Conservation (phyloP, 2,113 vertebrate genomes). For the Elachura formosa region DNA sequence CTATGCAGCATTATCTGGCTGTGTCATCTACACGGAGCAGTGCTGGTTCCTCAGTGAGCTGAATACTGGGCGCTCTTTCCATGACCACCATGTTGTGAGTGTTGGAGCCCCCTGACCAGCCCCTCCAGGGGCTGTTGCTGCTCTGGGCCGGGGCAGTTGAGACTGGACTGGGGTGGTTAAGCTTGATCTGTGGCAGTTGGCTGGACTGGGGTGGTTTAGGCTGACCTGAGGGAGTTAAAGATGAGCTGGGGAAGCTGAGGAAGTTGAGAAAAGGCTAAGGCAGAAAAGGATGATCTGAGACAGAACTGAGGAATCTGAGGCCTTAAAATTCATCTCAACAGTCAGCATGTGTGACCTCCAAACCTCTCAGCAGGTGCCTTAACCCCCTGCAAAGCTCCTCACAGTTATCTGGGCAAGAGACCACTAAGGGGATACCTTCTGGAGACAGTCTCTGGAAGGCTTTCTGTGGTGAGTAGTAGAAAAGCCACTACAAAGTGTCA, state of each 20-base stretch:
- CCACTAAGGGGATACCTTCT: not conserved
- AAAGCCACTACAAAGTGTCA: not conserved
- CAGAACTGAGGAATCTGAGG: not conserved
- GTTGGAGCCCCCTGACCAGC: rapidly evolving
- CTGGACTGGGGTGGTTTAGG: not conserved
- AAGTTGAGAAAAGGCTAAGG: not conserved
- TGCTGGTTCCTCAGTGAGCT: not conserved
- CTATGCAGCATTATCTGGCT: rapidly evolving
- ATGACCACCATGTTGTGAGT: not conserved
- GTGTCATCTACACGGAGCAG: rapidly evolving
- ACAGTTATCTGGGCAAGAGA: rapidly evolving
- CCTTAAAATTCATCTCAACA: not conserved
- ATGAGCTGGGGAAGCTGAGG: not conserved
- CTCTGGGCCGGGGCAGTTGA: not conserved
- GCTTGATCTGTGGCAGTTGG: not conserved
- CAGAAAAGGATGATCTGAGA: not conserved
- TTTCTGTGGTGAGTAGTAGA: not conserved
- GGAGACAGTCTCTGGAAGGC: not conserved
- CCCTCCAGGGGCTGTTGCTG: not conserved
- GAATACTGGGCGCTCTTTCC: rapidly evolving
- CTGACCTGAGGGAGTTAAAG: not conserved
- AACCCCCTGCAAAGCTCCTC: rapidly evolving
- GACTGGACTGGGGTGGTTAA: not conserved
- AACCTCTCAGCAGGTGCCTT: rapidly evolving
- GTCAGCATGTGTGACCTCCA: not conserved